Evolutionary conservation across 2,888 invertebrate genomes (phyloP).

Genomic region (Pyrrhosoma nymphula): DNA sequence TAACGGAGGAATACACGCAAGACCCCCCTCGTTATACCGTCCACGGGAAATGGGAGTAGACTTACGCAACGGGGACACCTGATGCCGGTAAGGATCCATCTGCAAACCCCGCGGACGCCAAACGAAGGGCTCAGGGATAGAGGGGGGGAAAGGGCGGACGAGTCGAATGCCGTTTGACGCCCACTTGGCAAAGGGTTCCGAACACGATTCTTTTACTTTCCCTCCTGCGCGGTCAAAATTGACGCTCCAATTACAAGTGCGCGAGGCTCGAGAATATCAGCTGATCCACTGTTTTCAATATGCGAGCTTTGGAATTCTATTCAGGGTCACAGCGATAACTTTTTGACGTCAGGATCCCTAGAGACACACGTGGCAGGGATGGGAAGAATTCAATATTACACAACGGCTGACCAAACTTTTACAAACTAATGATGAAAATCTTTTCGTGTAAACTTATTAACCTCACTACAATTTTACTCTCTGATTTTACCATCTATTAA

Average conservation of each 20-base stretch:
- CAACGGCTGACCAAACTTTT: too few relatives aligned
- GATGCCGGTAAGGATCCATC: not conserved
- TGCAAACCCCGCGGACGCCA: not conserved
- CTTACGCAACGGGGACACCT: slow-evolving; percentile 1
- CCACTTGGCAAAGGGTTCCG: not conserved
- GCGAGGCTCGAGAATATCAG: not conserved
- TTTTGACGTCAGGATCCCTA: not conserved
- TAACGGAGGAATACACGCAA: not conserved
- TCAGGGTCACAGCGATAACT: not conserved
- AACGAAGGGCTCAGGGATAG: not conserved
- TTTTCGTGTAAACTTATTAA: too few relatives aligned
- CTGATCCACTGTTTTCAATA: not conserved
- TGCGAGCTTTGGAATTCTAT: not conserved
- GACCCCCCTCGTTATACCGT: not conserved
- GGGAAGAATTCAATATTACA: too few relatives aligned
- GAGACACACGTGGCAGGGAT: not conserved
- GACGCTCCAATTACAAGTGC: not conserved
- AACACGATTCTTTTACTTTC: not conserved
- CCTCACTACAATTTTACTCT: too few relatives aligned
- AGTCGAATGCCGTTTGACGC: not conserved
- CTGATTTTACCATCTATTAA: too few relatives aligned
- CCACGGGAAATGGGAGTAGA: not conserved
- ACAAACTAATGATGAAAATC: too few relatives aligned
- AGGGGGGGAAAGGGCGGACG: not conserved
- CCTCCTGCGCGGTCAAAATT: not conserved